Evolutionary conservation across 92 coral and sea anemone genomes (phyloP), one percentile per base, ranked within the genome.

Genomic region (Diadumene lineata): DNA sequence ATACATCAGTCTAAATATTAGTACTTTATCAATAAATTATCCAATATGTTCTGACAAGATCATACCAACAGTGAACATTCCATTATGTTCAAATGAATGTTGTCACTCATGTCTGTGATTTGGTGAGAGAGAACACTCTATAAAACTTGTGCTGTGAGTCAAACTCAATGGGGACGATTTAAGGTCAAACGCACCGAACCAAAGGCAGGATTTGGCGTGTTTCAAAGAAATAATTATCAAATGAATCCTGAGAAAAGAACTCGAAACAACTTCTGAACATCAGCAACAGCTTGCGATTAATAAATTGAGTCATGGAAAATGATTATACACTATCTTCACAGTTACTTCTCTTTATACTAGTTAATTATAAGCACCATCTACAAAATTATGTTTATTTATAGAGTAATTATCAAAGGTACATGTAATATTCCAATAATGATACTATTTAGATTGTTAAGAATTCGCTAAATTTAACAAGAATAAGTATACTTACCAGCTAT

Each of bases 401-500:
- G n/a, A n/a, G n/a, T n/a, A n/a, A n/a, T n/a, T n/a, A n/a, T n/a
- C n/a, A n/a, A n/a, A n/a, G n/a, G n/a, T n/a, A n/a, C n/a, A n/a
- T n/a, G n/a, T n/a, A n/a, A n/a, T n/a, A n/a, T n/a, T n/a, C n/a
- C n/a, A n/a, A n/a, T n/a, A n/a, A n/a, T n/a, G n/a, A n/a, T n/a
- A n/a, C n/a, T n/a, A n/a, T n/a, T n/a, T n/a, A n/a, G n/a, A n/a
- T n/a, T n/a, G n/a, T n/a, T n/a, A n/a, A n/a, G n/a, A n/a, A n/a
- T n/a, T n/a, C n/a, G n/a, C n/a, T 38, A 38, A 13, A 38, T 21
- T 21, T 53, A 15, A 58, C 23, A 23, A 23, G 31, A 22, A 58
- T 22, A 58, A 26, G 17, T 11, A 9, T 2, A 71, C 86, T 56
- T 68, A 86, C 91, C 91, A 86, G 57, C n/a, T n/a, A n/a, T 60